Conservation (phyloP, 1,140 invertebrate genomes). For the Ceratosolen solmsi region DNA sequence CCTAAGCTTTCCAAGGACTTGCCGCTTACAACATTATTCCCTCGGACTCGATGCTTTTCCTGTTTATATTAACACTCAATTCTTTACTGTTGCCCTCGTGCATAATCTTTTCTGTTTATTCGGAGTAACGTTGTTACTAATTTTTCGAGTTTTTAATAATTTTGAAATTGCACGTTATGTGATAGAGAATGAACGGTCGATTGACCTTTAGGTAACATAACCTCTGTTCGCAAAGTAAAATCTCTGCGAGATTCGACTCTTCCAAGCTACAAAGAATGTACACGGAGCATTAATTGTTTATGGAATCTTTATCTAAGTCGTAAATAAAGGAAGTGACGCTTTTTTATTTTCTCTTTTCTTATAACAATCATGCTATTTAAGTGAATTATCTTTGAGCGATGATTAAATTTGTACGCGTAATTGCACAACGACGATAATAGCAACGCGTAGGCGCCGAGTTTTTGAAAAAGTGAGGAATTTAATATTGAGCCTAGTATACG, state of each 20-base stretch:
- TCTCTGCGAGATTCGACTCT: neutral
- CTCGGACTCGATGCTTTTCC: neutral
- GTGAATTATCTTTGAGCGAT: neutral
- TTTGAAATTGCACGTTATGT: too few species aligned
- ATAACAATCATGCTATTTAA: neutral
- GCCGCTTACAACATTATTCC: neutral
- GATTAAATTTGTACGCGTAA: neutral
- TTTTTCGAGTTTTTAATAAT: too few species aligned
- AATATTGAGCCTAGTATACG: constrained; percentile 22
- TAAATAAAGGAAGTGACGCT: neutral
- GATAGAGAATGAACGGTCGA: neutral
- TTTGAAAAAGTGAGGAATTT: neutral
- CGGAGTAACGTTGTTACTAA: too few species aligned
- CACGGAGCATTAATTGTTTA: neutral
- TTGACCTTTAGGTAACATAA: neutral
- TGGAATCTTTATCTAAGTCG: neutral
- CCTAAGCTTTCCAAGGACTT: neutral
- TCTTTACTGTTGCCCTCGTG: neutral
- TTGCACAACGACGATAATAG: neutral
- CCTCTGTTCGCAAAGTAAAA: neutral
- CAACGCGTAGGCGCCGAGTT: neutral
- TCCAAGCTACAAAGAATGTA: neutral
- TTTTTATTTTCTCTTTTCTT: too few species aligned
- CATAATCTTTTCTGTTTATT: neutral
- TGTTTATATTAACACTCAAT: neutral